Evolutionary conservation across 2,113 vertebrate genomes (phyloP).

Genomic region (sheep (Ovis aries)): DNA sequence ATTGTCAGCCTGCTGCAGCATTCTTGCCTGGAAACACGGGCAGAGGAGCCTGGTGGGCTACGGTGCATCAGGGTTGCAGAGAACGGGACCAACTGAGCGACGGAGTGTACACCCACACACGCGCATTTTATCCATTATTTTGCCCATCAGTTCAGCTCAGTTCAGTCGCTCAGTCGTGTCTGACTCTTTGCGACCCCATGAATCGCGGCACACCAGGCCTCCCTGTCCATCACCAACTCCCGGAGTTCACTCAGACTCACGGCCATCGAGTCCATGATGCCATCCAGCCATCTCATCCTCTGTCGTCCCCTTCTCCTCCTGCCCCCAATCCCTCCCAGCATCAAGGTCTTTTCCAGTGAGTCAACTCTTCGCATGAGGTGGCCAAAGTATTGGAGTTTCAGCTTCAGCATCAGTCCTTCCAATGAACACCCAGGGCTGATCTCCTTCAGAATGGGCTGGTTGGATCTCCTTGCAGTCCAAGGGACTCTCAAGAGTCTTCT

Average conservation of each 20-base stretch:
- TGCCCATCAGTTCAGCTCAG: neutral
- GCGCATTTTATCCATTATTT: fast-evolving
- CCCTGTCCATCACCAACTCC: neutral
- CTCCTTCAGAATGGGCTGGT: neutral
- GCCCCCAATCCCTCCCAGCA: neutral
- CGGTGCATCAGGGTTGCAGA: neutral
- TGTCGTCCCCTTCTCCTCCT: neutral
- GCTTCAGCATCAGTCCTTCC: neutral
- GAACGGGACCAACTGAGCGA: neutral
- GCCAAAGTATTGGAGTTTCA: neutral
- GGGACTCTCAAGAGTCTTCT: neutral
- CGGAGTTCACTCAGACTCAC: neutral
- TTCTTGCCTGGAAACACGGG: neutral
- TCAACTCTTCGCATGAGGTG: neutral
- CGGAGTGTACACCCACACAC: neutral
- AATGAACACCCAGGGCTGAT: neutral
- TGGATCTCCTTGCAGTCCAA: neutral
- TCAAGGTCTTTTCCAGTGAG: neutral
- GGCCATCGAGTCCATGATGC: fast-evolving
- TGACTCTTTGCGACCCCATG: neutral
- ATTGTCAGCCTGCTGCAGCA: neutral
- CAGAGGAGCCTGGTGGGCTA: neutral
- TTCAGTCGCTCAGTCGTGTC: neutral
- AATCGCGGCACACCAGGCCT: neutral
- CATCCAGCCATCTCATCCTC: neutral